These are phyloP conservation scores for Choristoneura rosaceana DNA, from an alignment of 2,888 invertebrate genomes.

Conservation along the genomic window DNA sequence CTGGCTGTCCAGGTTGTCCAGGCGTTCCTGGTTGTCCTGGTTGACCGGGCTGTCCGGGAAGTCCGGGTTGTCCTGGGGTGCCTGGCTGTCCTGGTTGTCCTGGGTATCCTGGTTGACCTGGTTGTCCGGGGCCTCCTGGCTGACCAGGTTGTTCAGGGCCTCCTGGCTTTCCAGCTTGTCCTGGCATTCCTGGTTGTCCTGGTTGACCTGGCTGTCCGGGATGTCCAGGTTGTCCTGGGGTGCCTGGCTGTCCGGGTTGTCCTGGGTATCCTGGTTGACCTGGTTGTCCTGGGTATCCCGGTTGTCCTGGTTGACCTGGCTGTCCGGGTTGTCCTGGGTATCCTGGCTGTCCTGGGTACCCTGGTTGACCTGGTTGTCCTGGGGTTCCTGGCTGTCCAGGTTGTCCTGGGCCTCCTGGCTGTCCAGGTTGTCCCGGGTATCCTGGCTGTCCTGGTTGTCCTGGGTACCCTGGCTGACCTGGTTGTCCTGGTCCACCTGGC, in stretches of 20 bases:
- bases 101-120: conserved; percentile 47
- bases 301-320: conserved; percentile 31
- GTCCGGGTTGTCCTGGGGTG: conserved; percentile 46
- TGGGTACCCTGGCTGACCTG: conserved; percentile 26
- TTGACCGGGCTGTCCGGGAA: conserved; percentile 45
- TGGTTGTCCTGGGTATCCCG: conserved; percentile 13
- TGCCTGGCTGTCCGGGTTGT: conserved; percentile 38
- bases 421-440: conserved; percentile 42
- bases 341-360: conserved; percentile 30
- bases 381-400: conserved; percentile 25
- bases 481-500: conserved; percentile 44
- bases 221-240: conserved; percentile 46
- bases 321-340: conserved; percentile 32
- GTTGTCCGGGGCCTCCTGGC: conserved; percentile 46
- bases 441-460: conserved; percentile 49
- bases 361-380: conserved; percentile 12
- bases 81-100: conserved; percentile 49
- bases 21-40: conserved; percentile 36
- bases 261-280: conserved; percentile 35
- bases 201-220: conserved; percentile 55
- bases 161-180: conserved; percentile 49
- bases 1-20: conserved; percentile 52
- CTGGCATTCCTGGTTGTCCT: conserved; percentile 55
- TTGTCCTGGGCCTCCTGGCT: conserved; percentile 32
- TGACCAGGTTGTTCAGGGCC: conserved; percentile 47